Conservation (phyloP, 2,888 invertebrate genomes). For the Volucella zonaria region DNA sequence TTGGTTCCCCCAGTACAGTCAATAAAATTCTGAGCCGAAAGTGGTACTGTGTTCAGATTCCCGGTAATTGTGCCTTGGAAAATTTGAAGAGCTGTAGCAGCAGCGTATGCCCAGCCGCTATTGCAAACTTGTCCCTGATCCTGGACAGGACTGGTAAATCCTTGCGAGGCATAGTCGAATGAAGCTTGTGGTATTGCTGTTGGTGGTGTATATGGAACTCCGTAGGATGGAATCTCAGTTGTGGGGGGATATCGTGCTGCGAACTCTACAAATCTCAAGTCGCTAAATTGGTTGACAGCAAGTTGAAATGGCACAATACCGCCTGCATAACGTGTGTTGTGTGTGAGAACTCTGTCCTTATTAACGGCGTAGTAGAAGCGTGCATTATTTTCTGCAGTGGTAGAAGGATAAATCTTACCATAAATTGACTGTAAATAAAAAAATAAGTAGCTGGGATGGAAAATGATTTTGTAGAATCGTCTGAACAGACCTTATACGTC, state of each 20-base stretch:
- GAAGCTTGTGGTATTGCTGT: slow-evolving; percentile 39
- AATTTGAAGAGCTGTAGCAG: slow-evolving; percentile 76
- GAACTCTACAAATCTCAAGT: slow-evolving; percentile 76
- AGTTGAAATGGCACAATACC: slow-evolving; percentile 73
- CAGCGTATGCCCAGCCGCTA: slow-evolving; percentile 79
- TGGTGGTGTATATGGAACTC: slow-evolving; percentile 59
- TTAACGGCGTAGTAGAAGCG: slow-evolving; percentile 77
- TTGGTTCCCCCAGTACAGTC: slow-evolving; percentile 86
- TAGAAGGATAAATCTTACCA: slow-evolving; percentile 17
- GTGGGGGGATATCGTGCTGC: slow-evolving; percentile 74
- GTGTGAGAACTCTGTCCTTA: slow-evolving; percentile 72
- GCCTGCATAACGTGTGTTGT: slow-evolving; percentile 74
- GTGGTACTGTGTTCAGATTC: slow-evolving; percentile 74
- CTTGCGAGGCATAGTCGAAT: slow-evolving; percentile 54
- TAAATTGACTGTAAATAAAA: background rate
- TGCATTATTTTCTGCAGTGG: slow-evolving; percentile 72
- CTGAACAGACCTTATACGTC: slow-evolving; percentile 19
- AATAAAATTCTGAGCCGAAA: slow-evolving; percentile 95
- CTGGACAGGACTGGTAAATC: slow-evolving; percentile 54
- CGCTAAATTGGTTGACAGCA: slow-evolving; percentile 77
- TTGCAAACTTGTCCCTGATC: slow-evolving; percentile 77
- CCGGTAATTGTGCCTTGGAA: slow-evolving; percentile 67
- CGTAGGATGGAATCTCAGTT: slow-evolving; percentile 21
- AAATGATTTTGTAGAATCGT: background rate
- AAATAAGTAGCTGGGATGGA: background rate